Evolutionary conservation across 2,113 vertebrate genomes (phyloP), one percentile per base, ranked within the genome.

Genomic region (Tauraco erythrolophus): DNA sequence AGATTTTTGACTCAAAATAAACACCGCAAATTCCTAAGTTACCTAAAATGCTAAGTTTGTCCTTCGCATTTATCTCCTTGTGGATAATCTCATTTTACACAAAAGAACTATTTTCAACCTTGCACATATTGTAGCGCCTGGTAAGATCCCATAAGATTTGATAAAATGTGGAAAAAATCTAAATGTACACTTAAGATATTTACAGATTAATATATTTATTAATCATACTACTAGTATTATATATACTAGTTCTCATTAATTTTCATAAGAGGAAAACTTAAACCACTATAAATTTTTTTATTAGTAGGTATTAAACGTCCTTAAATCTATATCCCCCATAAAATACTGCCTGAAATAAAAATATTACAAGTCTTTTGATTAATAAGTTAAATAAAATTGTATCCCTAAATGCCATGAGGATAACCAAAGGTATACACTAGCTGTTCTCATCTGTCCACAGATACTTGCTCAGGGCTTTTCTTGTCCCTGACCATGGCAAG

Each of bases 111-210:
- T 77, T 72, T n/a, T 51, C 8, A 60, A 2, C 60, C 46, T 45
- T n/a, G 22, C 17, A 4, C 9, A 46, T 3, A 46, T 13, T 41
- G 43, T 1, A 66, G 8, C 0, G 3, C n/a, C 12, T 58, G 31
- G 27, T 30, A 56, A 60, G 23, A 64, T 28, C 24, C 18, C 11
- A 15, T 22, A 16, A 77, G 21, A 68, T 31, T 33, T 56, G 4
- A 24, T 18, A 51, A n/a, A 1, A n/a, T 11, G 3, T 2, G 33
- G 9, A 37, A n/a, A 19, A 58, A 37, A 9, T 4, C 19, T 54
- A 75, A 80, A 35, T 7, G 1, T 61, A 30, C 41, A 18, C 35
- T 65, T 25, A 75, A 54, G 8, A 30, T 69, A 76, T 41, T 60
- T 74, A 39, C 9, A 69, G 5, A 46, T 23, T 14, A 51, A 62